Base-by-base conservation (phyloP, 2,888 invertebrate genomes). In the Tortricodes alternella region DNA sequence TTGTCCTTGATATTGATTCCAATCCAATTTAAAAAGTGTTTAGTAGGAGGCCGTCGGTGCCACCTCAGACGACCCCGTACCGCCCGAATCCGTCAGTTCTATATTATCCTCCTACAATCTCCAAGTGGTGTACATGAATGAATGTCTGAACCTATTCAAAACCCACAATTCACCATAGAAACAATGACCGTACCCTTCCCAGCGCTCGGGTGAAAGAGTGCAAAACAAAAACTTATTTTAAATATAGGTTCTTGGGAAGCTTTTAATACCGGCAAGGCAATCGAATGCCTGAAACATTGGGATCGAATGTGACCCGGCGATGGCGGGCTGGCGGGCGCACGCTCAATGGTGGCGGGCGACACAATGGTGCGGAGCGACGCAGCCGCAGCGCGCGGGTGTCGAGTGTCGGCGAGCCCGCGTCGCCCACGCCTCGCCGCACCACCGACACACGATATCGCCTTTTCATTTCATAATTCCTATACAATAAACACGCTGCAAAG, bases 261-360 rank as follows among this genome's bases (percentile, higher is more conserved):
- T 83, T 88, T 89, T 87, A 83, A 80, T 76, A 74, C 72, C 73
- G 69, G 78, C 73, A 83, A 77, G 89, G 90, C 86, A 90, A 90
- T 90, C 90, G 90, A 89, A 90, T 87, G 80, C 83, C 85, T 89
- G 86, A 88, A 89, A 88, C 88, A 88, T 84, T 85, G 87, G 82
- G 83, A 89, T 87, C 79, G 83, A 86, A 88, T 85, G 83, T 78
- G 80, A 78, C 80, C 71, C 66, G 70, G 72, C 67, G 74, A 76
- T 66, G 73, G 76, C 76, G 74, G 72, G 38, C 38, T 46, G 38
- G 29, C 49, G 19, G 56, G 55, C 44, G 53, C 44, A 39, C 50
- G 78, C 79, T 77, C 82, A 81, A 82, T 82, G 74, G 74, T 65
- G 72, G 70, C 58, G 57, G 72, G 70, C 58, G 57, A 67, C 62